phyloP scores from a whole-genome alignment of 1,140 invertebrate genomes.

The Oncopodura yosiiana region DNA sequence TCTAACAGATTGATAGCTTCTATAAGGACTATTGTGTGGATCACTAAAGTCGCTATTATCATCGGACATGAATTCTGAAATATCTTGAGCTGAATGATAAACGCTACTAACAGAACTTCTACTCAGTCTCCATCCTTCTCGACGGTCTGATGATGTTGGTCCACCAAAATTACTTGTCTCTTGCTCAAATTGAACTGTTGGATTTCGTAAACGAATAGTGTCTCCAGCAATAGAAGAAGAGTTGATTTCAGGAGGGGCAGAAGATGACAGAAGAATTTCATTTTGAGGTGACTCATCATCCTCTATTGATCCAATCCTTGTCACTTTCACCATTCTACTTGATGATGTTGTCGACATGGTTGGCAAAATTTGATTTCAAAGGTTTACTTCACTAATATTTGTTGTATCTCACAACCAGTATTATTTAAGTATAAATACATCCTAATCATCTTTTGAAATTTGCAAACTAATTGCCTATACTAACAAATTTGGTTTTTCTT shows the following conservation, averaged over 20 bases:
- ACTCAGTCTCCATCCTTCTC: conserved; percentile 29
- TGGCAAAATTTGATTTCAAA: no score
- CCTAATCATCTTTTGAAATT: no score
- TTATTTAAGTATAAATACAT: no score
- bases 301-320: no score
- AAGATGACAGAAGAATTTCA: no score
- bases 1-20: conserved; percentile 33
- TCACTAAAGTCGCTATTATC: conserved; percentile 22
- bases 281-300: no score
- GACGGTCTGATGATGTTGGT: not conserved
- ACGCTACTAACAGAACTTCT: conserved; percentile 24
- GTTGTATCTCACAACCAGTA: no score
- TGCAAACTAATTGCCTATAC: no score
- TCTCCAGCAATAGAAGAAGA: not conserved
- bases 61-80: conserved; percentile 31
- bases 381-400: no score
- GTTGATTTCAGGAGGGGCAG: conserved; percentile 11
- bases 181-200: not conserved
- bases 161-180: no score
- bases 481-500: no score
- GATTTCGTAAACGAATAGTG: not conserved
- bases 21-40: conserved; percentile 16
- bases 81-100: conserved; percentile 34
- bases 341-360: no score
- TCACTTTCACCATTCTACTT: not conserved